Percentiles rank a stretch among this genome's conserved stretches.
Conservation (phyloP, 2,888 invertebrate genomes). For the Calephelis perditalis region DNA sequence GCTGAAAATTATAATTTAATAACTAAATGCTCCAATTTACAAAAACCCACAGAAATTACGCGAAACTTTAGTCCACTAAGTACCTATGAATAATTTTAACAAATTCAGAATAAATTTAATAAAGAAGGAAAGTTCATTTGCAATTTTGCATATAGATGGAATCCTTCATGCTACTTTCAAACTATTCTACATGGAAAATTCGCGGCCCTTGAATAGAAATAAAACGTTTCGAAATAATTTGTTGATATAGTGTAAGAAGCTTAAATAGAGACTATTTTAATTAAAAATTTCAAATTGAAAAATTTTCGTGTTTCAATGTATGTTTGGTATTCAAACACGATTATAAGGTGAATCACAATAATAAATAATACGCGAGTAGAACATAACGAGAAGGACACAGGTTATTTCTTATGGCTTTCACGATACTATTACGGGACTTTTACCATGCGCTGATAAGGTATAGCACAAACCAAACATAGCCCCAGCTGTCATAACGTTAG, state of each 20-base stretch:
- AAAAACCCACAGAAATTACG: conserved; percentile 17
- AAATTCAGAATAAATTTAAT: conserved; percentile 34
- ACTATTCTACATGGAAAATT: conserved; percentile 18
- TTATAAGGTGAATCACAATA: too few relatives aligned
- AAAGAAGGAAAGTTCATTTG: conserved; percentile 32
- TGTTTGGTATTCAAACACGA: too few relatives aligned
- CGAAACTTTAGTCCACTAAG: conserved; percentile 23
- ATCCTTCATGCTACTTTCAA: conserved; percentile 21
- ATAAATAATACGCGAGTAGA: too few relatives aligned
- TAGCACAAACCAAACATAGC: too few relatives aligned
- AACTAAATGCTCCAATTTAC: conserved; percentile 14
- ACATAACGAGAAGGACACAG: too few relatives aligned
- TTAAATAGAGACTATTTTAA: too few relatives aligned
- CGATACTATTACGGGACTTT: too few relatives aligned
- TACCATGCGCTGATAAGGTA: too few relatives aligned
- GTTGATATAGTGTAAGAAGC: neutral
- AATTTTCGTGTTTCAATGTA: too few relatives aligned
- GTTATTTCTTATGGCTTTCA: too few relatives aligned
- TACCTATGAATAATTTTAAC: conserved; percentile 34
- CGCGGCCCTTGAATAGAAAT: conserved; percentile 13
- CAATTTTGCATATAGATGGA: conserved; percentile 33
- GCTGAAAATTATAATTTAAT: neutral
- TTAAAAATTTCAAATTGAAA: too few relatives aligned
- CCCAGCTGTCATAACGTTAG: too few relatives aligned
- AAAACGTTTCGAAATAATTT: conserved; percentile 11